Conservation (phyloP, 1,140 invertebrate species). For the Panonychus citri region DNA sequence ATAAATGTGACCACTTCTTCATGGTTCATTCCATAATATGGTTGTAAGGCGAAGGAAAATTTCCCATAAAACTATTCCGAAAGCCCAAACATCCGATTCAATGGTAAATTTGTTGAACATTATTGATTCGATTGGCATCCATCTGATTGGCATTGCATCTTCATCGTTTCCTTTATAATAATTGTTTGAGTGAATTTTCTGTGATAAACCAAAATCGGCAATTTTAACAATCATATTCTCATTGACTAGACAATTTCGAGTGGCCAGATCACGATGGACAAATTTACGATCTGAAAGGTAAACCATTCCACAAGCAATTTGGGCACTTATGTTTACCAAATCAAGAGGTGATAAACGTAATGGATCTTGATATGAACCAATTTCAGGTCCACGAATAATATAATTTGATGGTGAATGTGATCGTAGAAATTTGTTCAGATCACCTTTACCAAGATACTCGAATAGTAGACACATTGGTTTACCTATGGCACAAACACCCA, state of each 20-base stretch:
- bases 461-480: conserved; percentile 79
- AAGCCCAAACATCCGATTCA: conserved; percentile 81
- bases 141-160: conserved; percentile 74
- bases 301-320: conserved; percentile 79
- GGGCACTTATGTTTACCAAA: conserved; percentile 50
- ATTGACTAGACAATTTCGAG: conserved; percentile 81
- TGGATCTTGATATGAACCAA: conserved; percentile 22
- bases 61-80: conserved; percentile 77
- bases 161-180: conserved; percentile 35
- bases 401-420: conserved; percentile 49
- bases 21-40: conserved; percentile 81
- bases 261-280: conserved; percentile 82
- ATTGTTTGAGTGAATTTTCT: conserved; percentile 54
- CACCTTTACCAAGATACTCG: conserved; percentile 67
- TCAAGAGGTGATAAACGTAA: conserved; percentile 42
- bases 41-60: conserved; percentile 84
- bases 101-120: conserved; percentile 78
- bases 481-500: conserved; percentile 72
- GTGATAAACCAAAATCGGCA: conserved; percentile 76
- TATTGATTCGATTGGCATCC: conserved; percentile 88
- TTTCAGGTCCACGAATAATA: conserved; percentile 32
- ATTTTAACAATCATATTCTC: conserved; percentile 86
- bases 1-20: conserved; percentile 80
- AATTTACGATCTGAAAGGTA: conserved; percentile 84
- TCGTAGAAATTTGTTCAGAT: conserved; percentile 73